A percentile compares a stretch with the other conserved stretches of the same genome.
Evolutionary conservation across 2,888 invertebrate species (phyloP).

Genomic region (Drosophila heteroneura): DNA sequence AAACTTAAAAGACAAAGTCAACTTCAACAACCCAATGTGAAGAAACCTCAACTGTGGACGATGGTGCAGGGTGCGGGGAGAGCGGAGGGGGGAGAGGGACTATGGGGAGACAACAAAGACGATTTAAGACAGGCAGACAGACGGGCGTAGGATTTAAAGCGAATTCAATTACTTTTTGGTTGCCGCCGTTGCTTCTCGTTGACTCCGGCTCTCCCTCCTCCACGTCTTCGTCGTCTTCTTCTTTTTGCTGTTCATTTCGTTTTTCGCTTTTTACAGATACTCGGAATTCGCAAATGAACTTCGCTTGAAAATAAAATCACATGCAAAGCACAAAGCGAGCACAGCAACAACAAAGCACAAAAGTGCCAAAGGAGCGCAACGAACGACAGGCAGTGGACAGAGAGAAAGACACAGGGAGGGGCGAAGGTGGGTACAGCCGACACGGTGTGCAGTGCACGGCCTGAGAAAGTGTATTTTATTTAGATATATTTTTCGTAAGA

Average conservation of each 20-base stretch:
- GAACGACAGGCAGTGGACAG: slow-evolving; percentile 3
- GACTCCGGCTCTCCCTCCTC: slow-evolving; percentile 2
- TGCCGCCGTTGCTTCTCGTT: slow-evolving; percentile 51
- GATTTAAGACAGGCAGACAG: slow-evolving; percentile 20
- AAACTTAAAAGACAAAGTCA: slow-evolving; percentile 34
- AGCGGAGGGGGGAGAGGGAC: not conserved
- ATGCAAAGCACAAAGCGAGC: slow-evolving; percentile 65
- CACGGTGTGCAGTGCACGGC: slow-evolving; percentile 24
- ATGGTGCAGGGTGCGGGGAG: not conserved
- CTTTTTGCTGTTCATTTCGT: slow-evolving; percentile 30
- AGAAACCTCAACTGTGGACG: slow-evolving; percentile 37
- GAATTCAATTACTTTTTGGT: slow-evolving; percentile 80
- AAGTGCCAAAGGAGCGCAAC: slow-evolving; percentile 60
- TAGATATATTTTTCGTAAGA: slow-evolving; percentile 76
- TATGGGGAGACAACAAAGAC: slow-evolving; percentile 26
- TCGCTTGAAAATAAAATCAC: slow-evolving; percentile 81
- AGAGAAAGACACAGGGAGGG: not conserved
- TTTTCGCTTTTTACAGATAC: slow-evolving; percentile 67
- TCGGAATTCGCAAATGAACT: slow-evolving; percentile 81
- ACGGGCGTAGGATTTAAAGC: slow-evolving; percentile 72
- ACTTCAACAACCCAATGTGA: slow-evolving; percentile 39
- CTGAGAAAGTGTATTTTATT: slow-evolving; percentile 79
- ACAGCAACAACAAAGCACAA: slow-evolving; percentile 55
- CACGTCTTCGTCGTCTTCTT: not conserved
- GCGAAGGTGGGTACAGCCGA: not conserved